Evolutionary conservation across 2,888 invertebrate genomes (phyloP), one percentile per base, ranked within the genome.

Genomic region (Nematopogon swammerdamellus): DNA sequence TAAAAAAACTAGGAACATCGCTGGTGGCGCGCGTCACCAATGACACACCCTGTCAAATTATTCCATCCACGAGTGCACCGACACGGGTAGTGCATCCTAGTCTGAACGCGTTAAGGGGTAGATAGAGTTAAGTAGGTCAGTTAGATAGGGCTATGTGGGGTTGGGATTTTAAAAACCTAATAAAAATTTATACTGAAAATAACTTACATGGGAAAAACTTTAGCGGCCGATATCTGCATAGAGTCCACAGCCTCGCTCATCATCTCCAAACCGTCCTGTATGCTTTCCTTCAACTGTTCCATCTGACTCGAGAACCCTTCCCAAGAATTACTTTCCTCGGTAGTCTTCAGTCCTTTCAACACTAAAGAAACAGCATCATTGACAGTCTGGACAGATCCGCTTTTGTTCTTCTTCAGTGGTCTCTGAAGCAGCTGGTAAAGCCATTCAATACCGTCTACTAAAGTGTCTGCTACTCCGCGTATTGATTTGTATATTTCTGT

Each of bases 401-500:
- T 45, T 46, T 47, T 20, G 25, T 44, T 18, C 19, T 14, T 50
- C 25, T 36, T 29, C 45, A 19, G 18, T 16, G 18, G 36, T 30
- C 58, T 58, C n/a, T 60, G 53, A 46, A 72, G 56, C 45, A 62
- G 54, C 57, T 63, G 70, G 51, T 66, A 58, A 46, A 76, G 55
- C 61, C 70, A 79, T 54, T 64, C 61, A 0, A 70, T 49, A 0
- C 64, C 67, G 19, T 60, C 52, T 1, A 70, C 59, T 4, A 62
- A 48, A 0, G 63, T 58, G 30, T 77, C 71, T 1, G 65, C 55
- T 1, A 72, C 49, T 10, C 70, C 70, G 55, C 62, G 60, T 1
- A 76, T 50, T 0, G 67, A 57, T 56, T 63, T 63, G 54, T 63
- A 80, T 0, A 67, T 59, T 49, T 70, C 61, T 1, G 79, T 75